These are phyloP conservation scores for Parnassius smintheus DNA, from an alignment of 2,888 invertebrate genomes.

Conservation along the genomic window DNA sequence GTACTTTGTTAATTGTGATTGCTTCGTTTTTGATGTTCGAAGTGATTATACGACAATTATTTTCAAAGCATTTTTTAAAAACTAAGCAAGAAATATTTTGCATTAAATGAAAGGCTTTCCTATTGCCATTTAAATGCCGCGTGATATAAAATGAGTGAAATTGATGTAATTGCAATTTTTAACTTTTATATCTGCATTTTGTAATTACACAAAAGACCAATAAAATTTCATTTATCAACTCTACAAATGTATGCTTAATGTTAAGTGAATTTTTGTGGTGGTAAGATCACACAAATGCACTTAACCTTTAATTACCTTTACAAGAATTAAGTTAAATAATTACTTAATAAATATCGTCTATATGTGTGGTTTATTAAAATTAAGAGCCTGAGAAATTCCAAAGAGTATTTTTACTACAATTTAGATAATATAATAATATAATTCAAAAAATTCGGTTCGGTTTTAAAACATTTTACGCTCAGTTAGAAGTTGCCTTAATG, in stretches of 20 bases:
- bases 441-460: constrained; percentile 11
- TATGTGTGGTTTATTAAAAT: constrained; percentile 16
- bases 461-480: constrained; percentile 34
- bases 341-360: constrained; percentile 9
- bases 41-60: constrained; percentile 10
- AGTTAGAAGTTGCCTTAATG: constrained; percentile 32
- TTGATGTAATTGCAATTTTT: neutral
- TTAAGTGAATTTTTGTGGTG: too few relatives aligned
- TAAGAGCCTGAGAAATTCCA: constrained; percentile 2
- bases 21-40: constrained; percentile 8
- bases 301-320: neutral
- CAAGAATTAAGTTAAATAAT: constrained; percentile 13
- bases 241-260: too few relatives aligned
- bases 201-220: neutral
- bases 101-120: neutral
- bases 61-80: neutral
- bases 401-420: constrained; percentile 17
- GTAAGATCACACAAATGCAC: neutral
- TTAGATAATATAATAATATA: too few relatives aligned
- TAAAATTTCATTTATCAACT: too few relatives aligned
- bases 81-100: neutral
- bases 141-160: too few relatives aligned
- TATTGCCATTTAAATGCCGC: too few relatives aligned
- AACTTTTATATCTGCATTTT: neutral
- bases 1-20: constrained; percentile 16